Base-by-base conservation (phyloP, 2,888 invertebrate genomes). In the Drosophila pseudotakahashii region DNA sequence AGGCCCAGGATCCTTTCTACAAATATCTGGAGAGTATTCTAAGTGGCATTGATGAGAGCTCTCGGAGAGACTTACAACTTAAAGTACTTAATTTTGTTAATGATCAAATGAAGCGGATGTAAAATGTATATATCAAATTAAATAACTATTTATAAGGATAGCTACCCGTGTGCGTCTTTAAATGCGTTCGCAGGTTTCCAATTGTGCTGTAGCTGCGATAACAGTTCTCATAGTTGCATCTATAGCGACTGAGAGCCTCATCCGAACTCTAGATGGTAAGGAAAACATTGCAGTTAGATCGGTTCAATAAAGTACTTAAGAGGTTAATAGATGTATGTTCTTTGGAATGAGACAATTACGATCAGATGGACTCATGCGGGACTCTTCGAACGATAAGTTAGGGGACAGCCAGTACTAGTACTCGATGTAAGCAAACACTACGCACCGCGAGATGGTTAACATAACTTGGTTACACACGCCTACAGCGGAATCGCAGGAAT, bases 121-220 rank as follows among this genome's bases (percentile, higher is more conserved):
- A 6, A 26, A 26, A 6, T 26, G 26, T 26, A 26, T 6, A 26
- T 26, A 6, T 26, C 6, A 5, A 6, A 6, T 26, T 26, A 26
- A 26, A 26, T 26, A 26, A 26, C 6, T 30, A 6, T 11, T 7
- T 13, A 5, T 26, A 48, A 11, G 13, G 6, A 23, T 55, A 81
- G 83, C 88, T 93, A 98, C 98, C 98, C 95, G 96, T 97, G 90
- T 98, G 98, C 62, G 98, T 98, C 93, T 98, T 98, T 94, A 97
- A 95, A 93, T 98, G 98, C 70, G 98, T 98, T 89, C 97, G 94
- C 77, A 98, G 93, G 93, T 98, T 98, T 55, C 98, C 98, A 79
- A 97, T 96, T 7, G 98, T 98, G 91, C 97, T 98, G 92, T 98
- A 98, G 60, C 97, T 97, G 81, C 98, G 94, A 74, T 94, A 94